Percentiles rank a stretch among this genome's conserved stretches.
Evolutionary conservation across 2,113 vertebrate genomes (phyloP).

Genomic region (Thamnaconus septentrionalis): DNA sequence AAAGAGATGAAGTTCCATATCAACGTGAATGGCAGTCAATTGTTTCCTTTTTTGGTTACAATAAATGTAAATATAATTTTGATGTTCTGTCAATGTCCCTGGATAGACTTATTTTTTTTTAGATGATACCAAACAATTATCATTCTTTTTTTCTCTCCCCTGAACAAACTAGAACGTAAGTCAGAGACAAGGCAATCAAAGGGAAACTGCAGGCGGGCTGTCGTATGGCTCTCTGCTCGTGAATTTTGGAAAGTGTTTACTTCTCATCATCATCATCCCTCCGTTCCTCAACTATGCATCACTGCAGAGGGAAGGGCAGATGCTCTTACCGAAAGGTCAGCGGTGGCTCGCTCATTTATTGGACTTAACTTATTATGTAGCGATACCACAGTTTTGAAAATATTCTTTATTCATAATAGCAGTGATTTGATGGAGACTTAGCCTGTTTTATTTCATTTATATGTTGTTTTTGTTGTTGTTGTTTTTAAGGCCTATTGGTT

Average conservation of each 20-base stretch:
- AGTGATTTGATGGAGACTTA: no score
- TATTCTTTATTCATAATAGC: neutral
- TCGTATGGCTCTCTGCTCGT: slow-evolving; percentile 61
- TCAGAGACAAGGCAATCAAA: slow-evolving; percentile 4
- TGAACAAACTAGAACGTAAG: slow-evolving; percentile 28
- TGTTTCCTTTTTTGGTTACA: no score
- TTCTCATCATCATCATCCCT: slow-evolving; percentile 76
- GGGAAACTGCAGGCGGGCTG: slow-evolving; percentile 20
- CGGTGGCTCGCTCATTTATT: neutral
- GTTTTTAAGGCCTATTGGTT: no score
- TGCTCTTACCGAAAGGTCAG: slow-evolving; percentile 76
- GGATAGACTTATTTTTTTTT: no score
- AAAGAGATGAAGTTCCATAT: no score
- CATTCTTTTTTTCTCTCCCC: neutral
- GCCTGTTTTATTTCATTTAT: no score
- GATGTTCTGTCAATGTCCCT: no score
- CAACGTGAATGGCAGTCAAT: no score
- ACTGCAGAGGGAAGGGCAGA: slow-evolving; percentile 77
- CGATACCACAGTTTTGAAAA: neutral
- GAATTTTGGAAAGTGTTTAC: slow-evolving; percentile 72
- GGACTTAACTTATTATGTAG: neutral
- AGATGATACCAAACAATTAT: no score
- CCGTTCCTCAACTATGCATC: slow-evolving; percentile 83
- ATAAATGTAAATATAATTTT: no score
- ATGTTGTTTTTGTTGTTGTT: no score